These are phyloP conservation scores for Bergia sp. DNA, from an alignment of 92 coral and sea anemone species.

Conservation along the genomic window DNA sequence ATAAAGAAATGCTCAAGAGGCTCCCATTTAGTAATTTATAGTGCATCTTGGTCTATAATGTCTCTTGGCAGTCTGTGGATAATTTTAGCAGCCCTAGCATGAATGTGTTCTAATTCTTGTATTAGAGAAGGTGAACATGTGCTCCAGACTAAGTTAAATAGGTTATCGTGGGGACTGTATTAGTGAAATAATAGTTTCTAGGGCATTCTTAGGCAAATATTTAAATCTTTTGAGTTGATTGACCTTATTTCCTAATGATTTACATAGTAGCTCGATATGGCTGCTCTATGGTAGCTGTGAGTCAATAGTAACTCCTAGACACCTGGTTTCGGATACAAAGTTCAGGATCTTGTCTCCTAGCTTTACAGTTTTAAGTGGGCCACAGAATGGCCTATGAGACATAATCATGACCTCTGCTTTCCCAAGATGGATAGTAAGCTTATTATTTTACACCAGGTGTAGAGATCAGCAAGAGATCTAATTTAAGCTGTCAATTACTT, in stretches of 20 bases:
- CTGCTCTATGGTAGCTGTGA: no score
- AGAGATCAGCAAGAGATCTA: neutral
- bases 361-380: neutral
- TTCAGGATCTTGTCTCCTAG: constrained; percentile 45
- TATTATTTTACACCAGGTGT: constrained; percentile 57
- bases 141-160: constrained; percentile 55
- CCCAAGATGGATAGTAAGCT: constrained; percentile 29
- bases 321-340: neutral
- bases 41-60: no score
- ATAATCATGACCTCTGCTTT: constrained; percentile 39
- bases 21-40: neutral
- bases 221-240: constrained; percentile 44
- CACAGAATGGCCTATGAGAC: constrained; percentile 29
- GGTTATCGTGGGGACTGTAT: constrained; percentile 46
- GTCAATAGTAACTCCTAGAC: no score
- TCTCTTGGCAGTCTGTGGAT: no score
- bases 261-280: neutral
- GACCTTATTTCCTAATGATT: constrained; percentile 37
- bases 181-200: constrained; percentile 42
- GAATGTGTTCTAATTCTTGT: neutral
- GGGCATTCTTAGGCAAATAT: constrained; percentile 33
- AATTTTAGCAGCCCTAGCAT: neutral
- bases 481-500: constrained; percentile 32
- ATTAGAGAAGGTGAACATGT: constrained; percentile 43
- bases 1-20: neutral